Evolutionary conservation across 2,888 invertebrate species (phyloP).

Genomic region (Drosophila paranaensis): DNA sequence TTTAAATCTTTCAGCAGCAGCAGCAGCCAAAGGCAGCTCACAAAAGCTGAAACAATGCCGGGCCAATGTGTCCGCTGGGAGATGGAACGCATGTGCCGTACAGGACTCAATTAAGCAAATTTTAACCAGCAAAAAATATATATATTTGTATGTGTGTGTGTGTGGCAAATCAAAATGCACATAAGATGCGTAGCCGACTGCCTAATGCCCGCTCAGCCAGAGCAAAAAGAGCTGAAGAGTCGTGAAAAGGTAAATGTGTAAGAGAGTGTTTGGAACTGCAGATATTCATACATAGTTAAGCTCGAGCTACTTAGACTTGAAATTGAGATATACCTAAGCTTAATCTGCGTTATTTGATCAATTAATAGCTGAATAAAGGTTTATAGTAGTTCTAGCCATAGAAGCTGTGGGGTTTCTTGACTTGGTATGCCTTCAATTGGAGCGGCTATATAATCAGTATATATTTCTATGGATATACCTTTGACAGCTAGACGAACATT

Average conservation of each 20-base stretch:
- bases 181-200: background rate
- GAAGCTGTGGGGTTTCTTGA: background rate
- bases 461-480: background rate
- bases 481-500: background rate
- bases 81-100: conserved; percentile 24
- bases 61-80: conserved; percentile 40
- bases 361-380: background rate
- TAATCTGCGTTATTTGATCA: too few species aligned
- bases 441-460: background rate
- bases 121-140: conserved; percentile 19
- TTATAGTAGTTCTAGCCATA: background rate
- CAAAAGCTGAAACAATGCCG: conserved; percentile 23
- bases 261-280: too few species aligned
- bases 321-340: background rate
- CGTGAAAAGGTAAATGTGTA: too few species aligned
- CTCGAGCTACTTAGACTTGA: background rate
- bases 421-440: background rate
- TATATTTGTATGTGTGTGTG: background rate
- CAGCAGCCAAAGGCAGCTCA: conserved; percentile 12
- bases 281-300: background rate
- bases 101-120: conserved; percentile 47
- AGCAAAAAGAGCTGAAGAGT: background rate
- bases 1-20: conserved; percentile 40
- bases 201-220: background rate
- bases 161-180: background rate